Base-by-base conservation (phyloP, 2,113 vertebrate species). In the Chinchilla lanigera region DNA sequence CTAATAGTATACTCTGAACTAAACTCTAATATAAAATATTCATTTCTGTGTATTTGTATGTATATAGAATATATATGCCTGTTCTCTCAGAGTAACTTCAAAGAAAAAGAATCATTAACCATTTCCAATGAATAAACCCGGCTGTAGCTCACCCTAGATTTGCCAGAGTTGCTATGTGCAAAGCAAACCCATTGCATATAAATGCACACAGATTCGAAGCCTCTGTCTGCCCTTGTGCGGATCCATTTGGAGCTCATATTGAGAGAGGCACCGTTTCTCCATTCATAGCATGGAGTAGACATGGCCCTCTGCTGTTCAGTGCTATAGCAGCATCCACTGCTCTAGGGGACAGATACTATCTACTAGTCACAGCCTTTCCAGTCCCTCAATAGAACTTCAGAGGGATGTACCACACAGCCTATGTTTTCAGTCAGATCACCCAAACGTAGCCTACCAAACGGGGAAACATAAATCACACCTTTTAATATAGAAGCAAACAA, bases 61-160 rank as follows among this genome's bases (percentile, higher is more conserved):
- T 33, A 35, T 26, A 50, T 7, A 35, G 38, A 35, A 5, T 61
- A 61, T 35, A 50, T 33, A 50, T 80, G 9, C 14, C 82, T 89
- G 13, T 78, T 89, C 28, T 56, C 47, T 73, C 60, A 61, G 61
- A 90, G 67, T 90, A 54, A 86, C 35, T 69, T 65, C 58, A 63
- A 89, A 86, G 77, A 92, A 82, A 89, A 93, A 94, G 82, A 96
- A 85, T 58, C 69, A 52, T 60, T 89, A 85, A 82, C 44, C 35
- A 86, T 41, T 84, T 87, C 56, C 41, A 81, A 83, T 41, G 35
- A 86, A 80, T 58, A 80, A 69, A 73, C n/a, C 67, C 41, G n/a
- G 35, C 24, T 20, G 2, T 7, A 78, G 30, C 54, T 84, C 35
- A 86, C 26, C 56, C 26, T 38, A 69, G 95, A 65, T 56, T 89